Conservation (phyloP, 2,888 invertebrate genomes). For the Bembecia ichneumoniformis region DNA sequence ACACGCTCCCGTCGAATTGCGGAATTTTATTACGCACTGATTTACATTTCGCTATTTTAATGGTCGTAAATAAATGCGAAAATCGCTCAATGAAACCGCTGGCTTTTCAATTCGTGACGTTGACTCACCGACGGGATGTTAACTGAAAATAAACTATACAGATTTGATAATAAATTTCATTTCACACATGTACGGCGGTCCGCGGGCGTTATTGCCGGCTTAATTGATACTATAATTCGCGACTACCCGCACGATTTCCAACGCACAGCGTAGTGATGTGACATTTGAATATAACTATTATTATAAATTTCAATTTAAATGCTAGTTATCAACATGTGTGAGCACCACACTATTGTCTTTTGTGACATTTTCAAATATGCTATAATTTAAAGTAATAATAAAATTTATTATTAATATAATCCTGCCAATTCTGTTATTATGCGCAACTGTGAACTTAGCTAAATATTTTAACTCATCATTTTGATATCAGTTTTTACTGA, state of each 20-base stretch:
- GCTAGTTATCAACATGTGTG: background rate
- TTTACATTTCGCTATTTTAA: conserved; percentile 29
- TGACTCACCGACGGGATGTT: background rate
- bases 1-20: conserved; percentile 54
- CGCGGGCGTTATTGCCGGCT: conserved; percentile 8
- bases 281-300: background rate
- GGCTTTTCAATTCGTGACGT: conserved; percentile 11
- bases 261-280: background rate
- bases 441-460: background rate
- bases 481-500: too few species aligned
- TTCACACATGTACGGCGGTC: conserved; percentile 3
- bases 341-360: background rate
- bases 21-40: conserved; percentile 56
- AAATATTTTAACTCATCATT: too few species aligned
- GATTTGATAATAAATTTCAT: conserved; percentile 13
- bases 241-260: background rate
- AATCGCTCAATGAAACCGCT: conserved; percentile 19
- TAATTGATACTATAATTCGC: conserved; percentile 7
- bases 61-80: conserved; percentile 10
- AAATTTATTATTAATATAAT: background rate
- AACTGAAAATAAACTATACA: conserved; percentile 1
- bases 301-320: background rate
- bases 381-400: too few species aligned
- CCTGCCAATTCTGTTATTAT: background rate
- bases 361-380: background rate